phyloP scores from a whole-genome alignment of 2,113 vertebrate species.

The Ceyx melanurus region DNA sequence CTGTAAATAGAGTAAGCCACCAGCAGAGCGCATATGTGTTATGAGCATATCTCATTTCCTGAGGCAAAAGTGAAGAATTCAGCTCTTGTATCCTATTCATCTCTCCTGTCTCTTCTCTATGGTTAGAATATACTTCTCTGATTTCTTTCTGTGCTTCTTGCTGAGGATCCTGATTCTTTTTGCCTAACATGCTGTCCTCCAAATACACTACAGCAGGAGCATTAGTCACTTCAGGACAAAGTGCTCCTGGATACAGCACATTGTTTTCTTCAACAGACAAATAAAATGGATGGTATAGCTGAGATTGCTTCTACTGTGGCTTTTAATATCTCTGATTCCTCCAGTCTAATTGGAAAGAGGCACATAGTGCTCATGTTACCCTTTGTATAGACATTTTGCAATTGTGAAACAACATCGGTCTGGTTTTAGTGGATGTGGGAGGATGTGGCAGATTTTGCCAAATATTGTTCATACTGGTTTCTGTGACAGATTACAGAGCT shows the following conservation, averaged over 20 bases:
- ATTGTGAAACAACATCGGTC: not conserved
- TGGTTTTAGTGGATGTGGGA: not conserved
- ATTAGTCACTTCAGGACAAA: constrained; percentile 42
- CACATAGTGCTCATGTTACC: not conserved
- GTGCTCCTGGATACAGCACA: not conserved
- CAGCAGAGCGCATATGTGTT: not conserved
- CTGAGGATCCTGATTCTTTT: constrained; percentile 47
- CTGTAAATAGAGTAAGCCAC: not conserved
- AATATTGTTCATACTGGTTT: not conserved
- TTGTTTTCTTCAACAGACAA: constrained; percentile 24
- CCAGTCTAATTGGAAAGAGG: not conserved
- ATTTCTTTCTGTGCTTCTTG: constrained; percentile 31
- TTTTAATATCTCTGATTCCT: not conserved
- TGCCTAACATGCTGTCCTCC: constrained; percentile 24
- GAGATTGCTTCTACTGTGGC: not conserved
- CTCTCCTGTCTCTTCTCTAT: not conserved
- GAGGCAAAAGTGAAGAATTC: not conserved
- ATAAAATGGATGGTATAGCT: constrained; percentile 23
- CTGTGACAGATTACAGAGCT: not conserved
- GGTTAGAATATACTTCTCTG: constrained; percentile 29
- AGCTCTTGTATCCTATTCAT: constrained; percentile 29
- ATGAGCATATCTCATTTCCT: not conserved
- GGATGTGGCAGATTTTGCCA: too few species aligned
- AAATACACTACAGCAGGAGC: constrained; percentile 14
- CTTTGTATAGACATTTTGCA: not conserved